Base-by-base conservation (phyloP, 2,888 invertebrate genomes). In the Brachypterus glaber region DNA sequence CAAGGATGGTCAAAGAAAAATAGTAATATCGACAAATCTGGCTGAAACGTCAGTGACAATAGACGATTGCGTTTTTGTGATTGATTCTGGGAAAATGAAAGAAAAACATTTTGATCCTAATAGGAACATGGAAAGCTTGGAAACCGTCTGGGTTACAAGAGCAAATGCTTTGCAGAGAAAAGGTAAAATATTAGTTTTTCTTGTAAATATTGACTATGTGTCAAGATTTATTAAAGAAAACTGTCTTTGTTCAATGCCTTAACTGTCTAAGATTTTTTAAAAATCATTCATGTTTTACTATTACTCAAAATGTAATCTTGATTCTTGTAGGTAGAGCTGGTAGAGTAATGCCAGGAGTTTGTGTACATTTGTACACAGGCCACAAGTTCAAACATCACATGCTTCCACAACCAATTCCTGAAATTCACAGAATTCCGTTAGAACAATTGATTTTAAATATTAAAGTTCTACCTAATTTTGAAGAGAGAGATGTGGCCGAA, bases 31-130 rank as follows among this genome's bases (percentile, higher is more conserved):
- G 2, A 96, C 95, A 0, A 95, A 96, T 58, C 86, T 96, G 43
- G 93, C 95, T 0, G 95, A 96, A 69, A 95, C 93, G 0, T 92
- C 92, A 0, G 79, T 96, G 4, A 96, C 96, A 4, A 92, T 96
- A 44, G 89, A 93, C 55, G 93, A 96, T 66, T 92, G 95, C 50
- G 89, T 92, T 1, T 95, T 85, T 59, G 95, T 96, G 1, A 74
- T 96, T 29, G 93, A 96, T 61, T 80, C 81, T 36, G 95, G 95
- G 0, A 76, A 86, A 63, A 92, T 92, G 80, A 92, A 91, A 65
- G 90, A 92, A 64, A 91, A 87, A 57, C 71, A 73, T 47, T 87
- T 82, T 59, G 80, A 83, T 56, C 76, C 86, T 0, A 85, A 85
- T 58, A 79, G 81, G 43, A 89, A 89, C 57, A 87, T 88, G 86